Evolutionary conservation across 2,888 invertebrate genomes (phyloP).

Genomic region (Lasioglossum zephyrum): DNA sequence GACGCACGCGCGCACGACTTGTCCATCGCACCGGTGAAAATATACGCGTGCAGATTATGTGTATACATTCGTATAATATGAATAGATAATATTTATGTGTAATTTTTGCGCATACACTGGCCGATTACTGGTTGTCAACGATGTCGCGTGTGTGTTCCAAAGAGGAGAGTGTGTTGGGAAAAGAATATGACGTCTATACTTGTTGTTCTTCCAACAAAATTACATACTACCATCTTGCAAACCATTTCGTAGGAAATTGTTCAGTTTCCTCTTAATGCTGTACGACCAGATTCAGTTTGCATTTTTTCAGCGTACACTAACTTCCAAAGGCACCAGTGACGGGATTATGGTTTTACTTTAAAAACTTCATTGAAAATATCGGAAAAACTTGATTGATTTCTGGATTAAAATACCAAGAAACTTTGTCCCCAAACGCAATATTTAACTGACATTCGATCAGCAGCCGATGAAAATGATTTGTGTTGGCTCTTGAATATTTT

Average conservation of each 20-base stretch:
- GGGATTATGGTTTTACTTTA: no score
- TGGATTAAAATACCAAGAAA: no score
- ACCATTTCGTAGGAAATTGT: not conserved
- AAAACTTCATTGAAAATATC: no score
- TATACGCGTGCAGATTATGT: conserved; percentile 36
- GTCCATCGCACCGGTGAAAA: conserved; percentile 36
- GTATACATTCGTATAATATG: conserved; percentile 49
- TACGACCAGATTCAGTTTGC: not conserved
- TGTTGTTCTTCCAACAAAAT: conserved; percentile 15
- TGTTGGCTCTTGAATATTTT: not conserved
- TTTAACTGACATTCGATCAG: not conserved
- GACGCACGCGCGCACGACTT: conserved; percentile 16
- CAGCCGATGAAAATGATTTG: not conserved
- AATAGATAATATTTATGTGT: conserved; percentile 48
- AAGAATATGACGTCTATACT: not conserved
- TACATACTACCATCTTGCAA: not conserved
- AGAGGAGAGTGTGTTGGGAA: not conserved
- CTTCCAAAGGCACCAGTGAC: not conserved
- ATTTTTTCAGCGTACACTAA: not conserved
- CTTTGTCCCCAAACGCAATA: no score
- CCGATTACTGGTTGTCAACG: conserved; percentile 18
- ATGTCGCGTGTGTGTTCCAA: not conserved
- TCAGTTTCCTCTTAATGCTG: not conserved
- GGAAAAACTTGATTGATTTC: no score
- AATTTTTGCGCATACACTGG: conserved; percentile 41